Conservation (phyloP, 2,113 vertebrate genomes). For the Oncorhynchus clarkii region DNA sequence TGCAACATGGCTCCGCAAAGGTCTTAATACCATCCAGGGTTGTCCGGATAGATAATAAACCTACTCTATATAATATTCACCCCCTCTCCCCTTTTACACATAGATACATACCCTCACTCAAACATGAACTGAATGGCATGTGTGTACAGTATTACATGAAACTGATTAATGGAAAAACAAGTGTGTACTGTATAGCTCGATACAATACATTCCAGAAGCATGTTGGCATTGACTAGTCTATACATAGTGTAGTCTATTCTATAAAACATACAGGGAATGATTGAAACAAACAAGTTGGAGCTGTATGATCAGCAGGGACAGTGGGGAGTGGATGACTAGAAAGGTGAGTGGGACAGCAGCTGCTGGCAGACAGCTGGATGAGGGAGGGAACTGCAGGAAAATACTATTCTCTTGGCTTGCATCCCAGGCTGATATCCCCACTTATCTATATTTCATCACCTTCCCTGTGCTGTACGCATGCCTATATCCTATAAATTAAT, state of each 20-base stretch:
- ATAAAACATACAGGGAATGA: neutral
- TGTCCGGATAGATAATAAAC: conserved; percentile 40
- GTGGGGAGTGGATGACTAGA: neutral
- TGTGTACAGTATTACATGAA: conserved; percentile 31
- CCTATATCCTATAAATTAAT: conserved; percentile 1
- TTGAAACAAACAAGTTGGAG: no score
- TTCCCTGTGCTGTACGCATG: neutral
- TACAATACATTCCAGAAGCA: neutral
- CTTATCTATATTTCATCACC: conserved; percentile 14
- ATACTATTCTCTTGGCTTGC: neutral
- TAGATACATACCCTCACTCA: conserved; percentile 5
- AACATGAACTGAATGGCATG: conserved; percentile 14
- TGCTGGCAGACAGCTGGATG: neutral
- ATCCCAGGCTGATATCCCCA: neutral
- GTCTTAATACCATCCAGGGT: neutral
- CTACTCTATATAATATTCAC: conserved; percentile 20
- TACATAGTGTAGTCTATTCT: neutral
- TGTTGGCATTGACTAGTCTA: neutral
- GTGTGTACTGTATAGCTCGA: neutral
- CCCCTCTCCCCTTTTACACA: neutral
- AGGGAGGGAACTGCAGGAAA: neutral
- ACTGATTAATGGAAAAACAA: conserved; percentile 40
- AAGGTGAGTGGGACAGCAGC: neutral
- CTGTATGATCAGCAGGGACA: no score
- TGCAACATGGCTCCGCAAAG: neutral